These are phyloP conservation scores for Drosophila serrata DNA, from an alignment of 1,140 invertebrate genomes.

Conservation along the genomic window DNA sequence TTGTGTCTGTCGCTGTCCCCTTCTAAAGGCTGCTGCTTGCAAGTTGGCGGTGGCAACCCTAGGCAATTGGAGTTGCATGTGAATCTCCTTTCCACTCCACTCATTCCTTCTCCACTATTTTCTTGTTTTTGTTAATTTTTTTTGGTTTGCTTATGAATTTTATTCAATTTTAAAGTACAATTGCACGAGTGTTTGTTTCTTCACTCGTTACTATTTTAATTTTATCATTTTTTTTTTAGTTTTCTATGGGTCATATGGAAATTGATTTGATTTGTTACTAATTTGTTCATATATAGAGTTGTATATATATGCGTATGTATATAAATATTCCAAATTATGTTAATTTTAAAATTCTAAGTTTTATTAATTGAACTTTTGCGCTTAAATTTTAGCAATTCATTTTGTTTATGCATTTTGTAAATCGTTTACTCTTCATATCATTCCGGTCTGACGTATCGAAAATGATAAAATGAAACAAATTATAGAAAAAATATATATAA, in stretches of 20 bases:
- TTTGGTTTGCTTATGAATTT: constrained; percentile 61
- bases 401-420: constrained; percentile 34
- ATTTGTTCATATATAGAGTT: constrained; percentile 56
- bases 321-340: constrained; percentile 75
- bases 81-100: constrained; percentile 22
- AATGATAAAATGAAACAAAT: constrained; percentile 41
- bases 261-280: constrained; percentile 65
- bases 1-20: constrained; percentile 23
- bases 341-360: constrained; percentile 80
- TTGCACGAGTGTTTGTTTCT: constrained; percentile 56
- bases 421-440: constrained; percentile 25
- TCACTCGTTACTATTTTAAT: constrained; percentile 44
- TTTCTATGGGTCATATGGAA: constrained; percentile 50
- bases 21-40: constrained; percentile 24
- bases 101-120: constrained; percentile 19
- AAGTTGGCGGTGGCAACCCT: constrained; percentile 30
- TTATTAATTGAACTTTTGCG: constrained; percentile 83
- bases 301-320: constrained; percentile 67
- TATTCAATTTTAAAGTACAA: constrained; percentile 81
- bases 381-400: constrained; percentile 67
- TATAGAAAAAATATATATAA: constrained; percentile 51
- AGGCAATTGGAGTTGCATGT: constrained; percentile 19
- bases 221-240: constrained; percentile 22
- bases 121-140: constrained; percentile 22
- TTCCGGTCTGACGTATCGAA: constrained; percentile 13